These are phyloP conservation scores for Cataglyphis albicans DNA, from an alignment of 2,888 invertebrate species.

Conservation along the genomic window DNA sequence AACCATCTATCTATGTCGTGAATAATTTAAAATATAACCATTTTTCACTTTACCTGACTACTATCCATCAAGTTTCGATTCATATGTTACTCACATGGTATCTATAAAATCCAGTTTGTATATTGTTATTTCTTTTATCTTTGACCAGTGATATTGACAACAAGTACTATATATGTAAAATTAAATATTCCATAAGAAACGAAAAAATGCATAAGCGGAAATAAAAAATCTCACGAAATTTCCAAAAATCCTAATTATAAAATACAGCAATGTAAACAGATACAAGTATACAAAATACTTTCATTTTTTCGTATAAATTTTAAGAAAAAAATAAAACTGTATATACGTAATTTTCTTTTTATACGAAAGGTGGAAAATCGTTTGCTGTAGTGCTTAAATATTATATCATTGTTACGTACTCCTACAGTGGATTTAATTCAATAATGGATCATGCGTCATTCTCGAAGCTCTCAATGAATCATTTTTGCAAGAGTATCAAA, in stretches of 20 bases:
- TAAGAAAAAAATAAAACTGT: background rate
- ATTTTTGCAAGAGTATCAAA: slow-evolving; percentile 13
- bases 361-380: background rate
- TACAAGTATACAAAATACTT: background rate
- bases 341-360: background rate
- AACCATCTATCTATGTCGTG: slow-evolving; percentile 6
- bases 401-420: background rate
- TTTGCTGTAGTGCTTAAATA: background rate
- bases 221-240: background rate
- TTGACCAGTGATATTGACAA: background rate
- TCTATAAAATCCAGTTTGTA: slow-evolving; percentile 14
- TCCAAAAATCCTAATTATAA: background rate
- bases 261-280: background rate
- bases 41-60: slow-evolving; percentile 21
- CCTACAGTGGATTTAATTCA: background rate
- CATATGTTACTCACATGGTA: slow-evolving; percentile 4
- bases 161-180: background rate
- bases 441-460: slow-evolving; percentile 18
- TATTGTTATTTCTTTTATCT: background rate
- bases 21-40: slow-evolving; percentile 9
- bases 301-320: background rate
- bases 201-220: background rate
- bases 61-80: slow-evolving; percentile 28
- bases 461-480: slow-evolving; percentile 3
- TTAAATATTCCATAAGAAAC: slow-evolving; percentile 17